Percentiles rank a stretch among this genome's conserved stretches.
Conservation (phyloP, 2,888 invertebrate species). For the Brachypalpus laphriformis region DNA sequence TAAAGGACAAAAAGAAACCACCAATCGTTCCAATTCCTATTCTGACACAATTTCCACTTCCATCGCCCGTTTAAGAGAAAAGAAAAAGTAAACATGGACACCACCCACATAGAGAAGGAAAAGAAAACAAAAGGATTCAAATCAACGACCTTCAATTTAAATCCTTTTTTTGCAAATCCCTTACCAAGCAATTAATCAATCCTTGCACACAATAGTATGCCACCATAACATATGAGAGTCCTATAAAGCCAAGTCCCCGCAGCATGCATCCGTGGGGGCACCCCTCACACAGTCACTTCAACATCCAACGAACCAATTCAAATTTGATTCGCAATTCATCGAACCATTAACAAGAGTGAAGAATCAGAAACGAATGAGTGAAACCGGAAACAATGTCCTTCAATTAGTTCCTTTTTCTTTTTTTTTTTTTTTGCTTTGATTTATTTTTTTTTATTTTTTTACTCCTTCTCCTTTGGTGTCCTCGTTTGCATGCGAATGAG, state of each 20-base stretch:
- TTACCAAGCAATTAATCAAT: conserved; percentile 57
- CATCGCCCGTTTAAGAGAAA: background rate
- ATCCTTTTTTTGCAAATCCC: conserved; percentile 34
- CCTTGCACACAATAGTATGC: conserved; percentile 15
- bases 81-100: background rate
- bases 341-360: conserved; percentile 60
- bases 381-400: conserved; percentile 63
- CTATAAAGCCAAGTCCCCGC: conserved; percentile 6
- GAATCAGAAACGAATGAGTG: conserved; percentile 60
- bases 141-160: conserved; percentile 40
- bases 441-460: background rate
- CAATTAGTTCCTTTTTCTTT: conserved; percentile 54
- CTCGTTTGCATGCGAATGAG: background rate
- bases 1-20: background rate
- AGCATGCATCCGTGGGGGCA: background rate
- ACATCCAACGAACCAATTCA: conserved; percentile 59
- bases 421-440: background rate
- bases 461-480: background rate
- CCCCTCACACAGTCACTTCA: conserved; percentile 36
- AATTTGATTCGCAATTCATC: conserved; percentile 63
- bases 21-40: background rate
- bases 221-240: background rate
- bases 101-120: background rate
- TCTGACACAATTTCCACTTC: background rate
- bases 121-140: conserved; percentile 5